Conservation (phyloP, 2,797 vertebrate genomes). For the Acomys russatus region DNA sequence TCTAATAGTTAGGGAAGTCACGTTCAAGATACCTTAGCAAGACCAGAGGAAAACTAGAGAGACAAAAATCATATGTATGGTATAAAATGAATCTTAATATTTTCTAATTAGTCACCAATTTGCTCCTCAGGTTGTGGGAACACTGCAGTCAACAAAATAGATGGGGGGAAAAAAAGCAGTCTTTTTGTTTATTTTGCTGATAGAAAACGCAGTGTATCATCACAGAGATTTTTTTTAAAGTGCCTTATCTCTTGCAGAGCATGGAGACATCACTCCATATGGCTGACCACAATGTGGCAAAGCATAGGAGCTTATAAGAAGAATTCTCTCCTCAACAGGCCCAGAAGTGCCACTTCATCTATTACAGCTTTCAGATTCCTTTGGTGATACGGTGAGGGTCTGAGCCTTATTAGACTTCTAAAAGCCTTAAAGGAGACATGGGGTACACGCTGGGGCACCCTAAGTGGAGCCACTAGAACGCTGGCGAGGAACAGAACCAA, state of each 20-base stretch:
- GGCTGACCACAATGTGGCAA: background rate
- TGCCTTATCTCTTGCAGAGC: background rate
- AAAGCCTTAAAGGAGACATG: background rate
- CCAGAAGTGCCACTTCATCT: background rate
- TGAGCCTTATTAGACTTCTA: background rate
- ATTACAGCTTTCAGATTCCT: background rate
- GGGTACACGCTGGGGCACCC: background rate
- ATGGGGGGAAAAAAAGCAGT: background rate
- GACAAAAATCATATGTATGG: background rate
- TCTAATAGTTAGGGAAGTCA: background rate
- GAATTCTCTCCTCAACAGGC: background rate
- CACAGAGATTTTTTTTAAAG: background rate
- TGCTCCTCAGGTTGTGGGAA: background rate
- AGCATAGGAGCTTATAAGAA: background rate
- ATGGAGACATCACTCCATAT: background rate
- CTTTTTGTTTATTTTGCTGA: background rate
- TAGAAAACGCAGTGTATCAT: background rate
- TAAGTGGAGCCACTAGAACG: background rate
- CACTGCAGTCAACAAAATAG: background rate
- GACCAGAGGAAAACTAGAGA: background rate
- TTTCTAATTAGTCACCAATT: background rate
- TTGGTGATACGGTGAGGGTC: background rate
- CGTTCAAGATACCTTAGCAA: background rate
- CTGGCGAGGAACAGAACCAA: background rate
- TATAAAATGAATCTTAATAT: background rate